Conservation (phyloP, 2,113 vertebrate genomes). For the Cercopithecus mona region DNA sequence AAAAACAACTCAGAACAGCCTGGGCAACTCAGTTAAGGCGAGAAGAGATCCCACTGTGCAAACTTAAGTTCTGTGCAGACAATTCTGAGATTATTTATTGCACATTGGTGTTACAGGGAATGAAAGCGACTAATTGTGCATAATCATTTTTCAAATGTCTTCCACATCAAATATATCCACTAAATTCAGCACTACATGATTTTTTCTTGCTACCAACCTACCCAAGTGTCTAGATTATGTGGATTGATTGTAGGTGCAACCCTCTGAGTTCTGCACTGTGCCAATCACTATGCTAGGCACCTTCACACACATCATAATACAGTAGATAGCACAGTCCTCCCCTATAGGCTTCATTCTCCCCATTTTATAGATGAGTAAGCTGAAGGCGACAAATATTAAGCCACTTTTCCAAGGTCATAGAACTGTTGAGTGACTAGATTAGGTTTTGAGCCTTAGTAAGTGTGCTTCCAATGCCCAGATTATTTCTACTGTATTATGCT, state of each 20-base stretch:
- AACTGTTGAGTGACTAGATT: background rate
- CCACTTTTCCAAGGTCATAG: background rate
- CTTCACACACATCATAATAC: background rate
- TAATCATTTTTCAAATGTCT: constrained; percentile 54
- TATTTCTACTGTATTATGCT: background rate
- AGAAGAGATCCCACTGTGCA: constrained; percentile 57
- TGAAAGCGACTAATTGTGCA: constrained; percentile 62
- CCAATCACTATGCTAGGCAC: background rate
- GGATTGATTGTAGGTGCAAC: background rate
- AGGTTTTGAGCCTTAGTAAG: background rate
- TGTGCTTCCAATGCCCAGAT: background rate
- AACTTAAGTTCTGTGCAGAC: background rate
- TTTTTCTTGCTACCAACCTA: background rate
- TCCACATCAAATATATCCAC: constrained; percentile 41
- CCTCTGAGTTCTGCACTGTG: background rate
- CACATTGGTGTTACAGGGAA: constrained; percentile 29
- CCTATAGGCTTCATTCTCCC: background rate
- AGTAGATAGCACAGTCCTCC: background rate
- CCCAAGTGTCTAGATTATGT: background rate
- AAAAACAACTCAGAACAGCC: constrained; percentile 41
- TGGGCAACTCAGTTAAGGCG: background rate
- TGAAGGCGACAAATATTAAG: background rate
- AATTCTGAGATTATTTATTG: constrained; percentile 61
- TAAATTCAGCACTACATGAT: background rate
- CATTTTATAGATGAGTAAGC: background rate